phyloP scores from a whole-genome alignment of 1,140 invertebrate genomes.

The Marisa cornuarietis region DNA sequence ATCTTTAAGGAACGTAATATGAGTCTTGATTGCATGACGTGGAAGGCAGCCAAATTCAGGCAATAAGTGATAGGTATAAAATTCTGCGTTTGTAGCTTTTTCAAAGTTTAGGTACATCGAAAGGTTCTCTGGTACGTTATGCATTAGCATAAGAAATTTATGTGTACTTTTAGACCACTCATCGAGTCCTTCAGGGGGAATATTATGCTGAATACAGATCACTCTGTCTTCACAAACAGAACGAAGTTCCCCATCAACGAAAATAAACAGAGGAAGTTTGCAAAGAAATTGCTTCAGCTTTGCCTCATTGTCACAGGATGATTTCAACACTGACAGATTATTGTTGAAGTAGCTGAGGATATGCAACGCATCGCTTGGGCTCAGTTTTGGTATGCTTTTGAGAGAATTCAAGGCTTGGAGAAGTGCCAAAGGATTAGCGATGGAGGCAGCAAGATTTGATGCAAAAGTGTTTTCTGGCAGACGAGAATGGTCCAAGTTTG shows the following conservation, averaged over 20 bases:
- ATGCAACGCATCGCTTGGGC: neutral
- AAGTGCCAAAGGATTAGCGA: constrained; percentile 1
- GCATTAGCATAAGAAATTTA: neutral
- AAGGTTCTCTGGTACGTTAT: neutral
- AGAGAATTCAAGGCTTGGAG: constrained; percentile 7
- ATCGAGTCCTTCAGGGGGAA: neutral
- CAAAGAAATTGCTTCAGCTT: neutral
- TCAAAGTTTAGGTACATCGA: neutral
- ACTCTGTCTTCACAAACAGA: neutral
- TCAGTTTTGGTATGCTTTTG: neutral
- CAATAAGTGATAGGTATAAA: constrained; percentile 1
- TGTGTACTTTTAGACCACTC: neutral
- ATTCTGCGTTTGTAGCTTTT: neutral
- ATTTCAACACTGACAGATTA: neutral
- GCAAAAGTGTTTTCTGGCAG: neutral
- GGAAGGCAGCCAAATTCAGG: neutral
- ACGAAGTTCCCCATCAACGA: neutral
- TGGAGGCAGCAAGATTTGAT: constrained; percentile 1
- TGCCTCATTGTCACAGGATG: neutral
- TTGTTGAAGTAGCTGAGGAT: constrained; percentile 14
- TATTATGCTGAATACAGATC: neutral
- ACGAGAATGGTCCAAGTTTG: neutral
- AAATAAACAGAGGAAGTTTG: constrained; percentile 3
- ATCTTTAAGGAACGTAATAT: constrained; percentile 5
- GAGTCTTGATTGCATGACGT: neutral